Conservation (phyloP, 2,113 vertebrate genomes). For the Canis aureus region DNA sequence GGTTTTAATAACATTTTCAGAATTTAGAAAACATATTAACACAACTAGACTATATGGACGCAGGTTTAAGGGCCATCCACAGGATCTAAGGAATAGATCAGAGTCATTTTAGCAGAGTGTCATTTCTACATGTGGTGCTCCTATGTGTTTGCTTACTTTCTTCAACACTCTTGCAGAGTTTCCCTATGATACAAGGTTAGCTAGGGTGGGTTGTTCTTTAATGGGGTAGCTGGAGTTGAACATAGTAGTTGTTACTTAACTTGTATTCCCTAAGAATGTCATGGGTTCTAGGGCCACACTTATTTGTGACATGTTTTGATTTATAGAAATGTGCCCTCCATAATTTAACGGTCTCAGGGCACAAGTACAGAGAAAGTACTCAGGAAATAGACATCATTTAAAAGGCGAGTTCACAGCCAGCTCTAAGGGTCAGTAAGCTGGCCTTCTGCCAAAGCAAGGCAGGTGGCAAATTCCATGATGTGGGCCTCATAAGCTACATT, state of each 20-base stretch:
- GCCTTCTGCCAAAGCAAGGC: conserved; percentile 33
- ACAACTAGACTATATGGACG: neutral
- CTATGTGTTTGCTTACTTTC: neutral
- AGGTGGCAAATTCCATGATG: neutral
- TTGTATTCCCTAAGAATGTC: neutral
- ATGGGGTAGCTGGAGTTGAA: neutral
- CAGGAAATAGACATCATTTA: conserved; percentile 24
- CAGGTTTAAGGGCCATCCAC: neutral
- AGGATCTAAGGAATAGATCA: neutral
- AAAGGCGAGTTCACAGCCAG: conserved; percentile 50
- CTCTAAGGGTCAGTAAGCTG: conserved; percentile 4
- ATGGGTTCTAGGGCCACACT: neutral
- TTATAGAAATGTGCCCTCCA: neutral
- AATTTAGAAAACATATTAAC: neutral
- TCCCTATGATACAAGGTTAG: neutral
- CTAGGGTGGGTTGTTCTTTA: neutral
- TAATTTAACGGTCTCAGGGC: conserved; percentile 40
- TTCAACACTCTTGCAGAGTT: neutral
- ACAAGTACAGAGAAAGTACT: conserved; percentile 41
- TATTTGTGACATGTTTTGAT: conserved; percentile 26
- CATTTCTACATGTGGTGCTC: neutral
- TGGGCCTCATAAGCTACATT: neutral
- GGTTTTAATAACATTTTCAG: neutral
- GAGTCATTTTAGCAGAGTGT: neutral
- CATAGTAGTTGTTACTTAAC: neutral